phyloP scores from a whole-genome alignment of 2,797 vertebrate genomes.

The Adrianichthys oophorus region DNA sequence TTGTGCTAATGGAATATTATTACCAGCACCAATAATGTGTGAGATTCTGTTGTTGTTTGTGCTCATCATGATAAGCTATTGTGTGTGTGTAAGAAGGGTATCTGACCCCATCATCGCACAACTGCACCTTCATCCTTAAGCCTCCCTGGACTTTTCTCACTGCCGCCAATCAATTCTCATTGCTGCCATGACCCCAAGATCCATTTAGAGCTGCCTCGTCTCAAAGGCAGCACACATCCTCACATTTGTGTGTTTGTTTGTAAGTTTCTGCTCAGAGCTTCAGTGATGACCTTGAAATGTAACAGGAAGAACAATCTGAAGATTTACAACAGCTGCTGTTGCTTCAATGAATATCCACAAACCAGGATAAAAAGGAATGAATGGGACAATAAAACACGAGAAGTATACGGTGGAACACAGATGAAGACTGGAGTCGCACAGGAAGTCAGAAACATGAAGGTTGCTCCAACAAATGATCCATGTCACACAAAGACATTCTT shows the following conservation, averaged over 20 bases:
- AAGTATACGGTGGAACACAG: background rate
- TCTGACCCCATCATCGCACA: slow-evolving; percentile 42
- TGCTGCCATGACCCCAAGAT: slow-evolving; percentile 24
- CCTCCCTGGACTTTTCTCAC: slow-evolving; percentile 14
- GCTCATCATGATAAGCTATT: background rate
- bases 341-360: slow-evolving; percentile 1
- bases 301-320: slow-evolving; percentile 11
- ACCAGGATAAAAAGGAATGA: background rate
- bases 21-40: slow-evolving; percentile 1
- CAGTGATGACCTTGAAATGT: slow-evolving; percentile 39
- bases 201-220: slow-evolving; percentile 46
- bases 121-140: slow-evolving; percentile 33
- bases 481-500: background rate
- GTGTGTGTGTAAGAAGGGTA: background rate
- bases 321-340: background rate
- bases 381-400: background rate
- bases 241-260: background rate
- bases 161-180: slow-evolving; percentile 57
- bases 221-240: slow-evolving; percentile 5
- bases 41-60: background rate
- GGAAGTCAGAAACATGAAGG: background rate
- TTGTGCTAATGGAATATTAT: slow-evolving; percentile 38
- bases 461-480: background rate
- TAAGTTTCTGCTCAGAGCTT: slow-evolving; percentile 4
- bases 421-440: background rate